Conservation (phyloP, 2,888 invertebrate genomes). For the Meganola albula region DNA sequence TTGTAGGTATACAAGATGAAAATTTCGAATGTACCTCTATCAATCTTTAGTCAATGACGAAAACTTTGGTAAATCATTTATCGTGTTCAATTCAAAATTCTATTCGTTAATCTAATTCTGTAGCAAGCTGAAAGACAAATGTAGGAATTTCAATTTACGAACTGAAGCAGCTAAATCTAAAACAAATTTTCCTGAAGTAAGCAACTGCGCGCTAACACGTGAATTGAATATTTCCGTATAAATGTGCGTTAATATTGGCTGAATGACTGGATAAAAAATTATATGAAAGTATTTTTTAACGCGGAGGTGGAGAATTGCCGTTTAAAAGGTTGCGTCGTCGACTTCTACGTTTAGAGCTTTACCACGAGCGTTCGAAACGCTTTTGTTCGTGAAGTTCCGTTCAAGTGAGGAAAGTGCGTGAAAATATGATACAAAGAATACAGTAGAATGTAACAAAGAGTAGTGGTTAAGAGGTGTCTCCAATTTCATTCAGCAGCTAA, state of each 20-base stretch:
- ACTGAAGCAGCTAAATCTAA: too few species aligned
- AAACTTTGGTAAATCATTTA: too few species aligned
- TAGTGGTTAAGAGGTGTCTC: conserved; percentile 27
- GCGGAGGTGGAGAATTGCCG: conserved; percentile 28
- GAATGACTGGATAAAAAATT: conserved; percentile 30
- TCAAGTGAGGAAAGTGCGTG: conserved; percentile 10
- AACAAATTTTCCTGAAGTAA: too few species aligned
- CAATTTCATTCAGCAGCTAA: conserved; percentile 33
- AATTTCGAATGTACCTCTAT: too few species aligned
- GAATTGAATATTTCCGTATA: conserved; percentile 19
- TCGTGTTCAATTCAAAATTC: too few species aligned
- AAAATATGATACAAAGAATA: conserved; percentile 5
- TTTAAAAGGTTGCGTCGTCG: conserved; percentile 23
- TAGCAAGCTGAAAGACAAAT: conserved; percentile 9
- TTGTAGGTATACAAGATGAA: too few species aligned
- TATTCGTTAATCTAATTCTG: conserved; percentile 20
- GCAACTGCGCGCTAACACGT: too few species aligned
- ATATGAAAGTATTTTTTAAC: conserved; percentile 34
- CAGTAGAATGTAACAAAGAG: conserved; percentile 14
- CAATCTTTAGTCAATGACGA: too few species aligned
- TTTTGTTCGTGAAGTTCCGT: conserved; percentile 15
- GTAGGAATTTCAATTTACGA: too few species aligned
- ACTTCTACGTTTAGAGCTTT: conserved; percentile 17
- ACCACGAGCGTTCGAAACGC: conserved; percentile 25
- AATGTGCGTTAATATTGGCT: conserved; percentile 23